phyloP scores from a whole-genome alignment of 2,888 invertebrate species.

The Rhagonycha lutea region DNA sequence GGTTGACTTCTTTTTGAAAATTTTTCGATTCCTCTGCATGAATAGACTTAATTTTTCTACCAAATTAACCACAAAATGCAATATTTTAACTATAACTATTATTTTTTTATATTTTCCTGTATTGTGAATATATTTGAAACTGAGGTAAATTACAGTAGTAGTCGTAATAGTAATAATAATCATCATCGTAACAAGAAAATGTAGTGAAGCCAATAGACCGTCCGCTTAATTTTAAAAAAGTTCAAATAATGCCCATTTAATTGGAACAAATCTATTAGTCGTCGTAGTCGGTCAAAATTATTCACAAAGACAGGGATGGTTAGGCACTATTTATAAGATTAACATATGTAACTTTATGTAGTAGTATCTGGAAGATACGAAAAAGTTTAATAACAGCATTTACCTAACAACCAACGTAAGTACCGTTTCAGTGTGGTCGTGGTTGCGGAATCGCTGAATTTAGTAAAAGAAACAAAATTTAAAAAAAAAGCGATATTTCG shows the following conservation, averaged over 20 bases:
- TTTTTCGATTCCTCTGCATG: constrained; percentile 26
- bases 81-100: constrained; percentile 51
- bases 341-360: constrained; percentile 38
- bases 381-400: constrained; percentile 30
- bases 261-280: background rate
- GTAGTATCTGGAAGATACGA: constrained; percentile 29
- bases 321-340: constrained; percentile 50
- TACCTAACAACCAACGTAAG: constrained; percentile 38
- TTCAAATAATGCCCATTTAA: constrained; percentile 4
- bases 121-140: constrained; percentile 42
- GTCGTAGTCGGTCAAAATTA: constrained; percentile 28
- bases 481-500: constrained; percentile 11
- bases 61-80: constrained; percentile 46
- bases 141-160: constrained; percentile 20
- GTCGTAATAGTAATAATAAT: constrained; percentile 13
- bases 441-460: constrained; percentile 28
- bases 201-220: background rate
- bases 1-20: constrained; percentile 37
- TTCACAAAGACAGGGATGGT: constrained; percentile 40
- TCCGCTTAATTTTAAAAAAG: background rate
- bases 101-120: constrained; percentile 40
- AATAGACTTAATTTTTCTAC: constrained; percentile 41
- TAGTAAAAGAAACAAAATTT: constrained; percentile 7
- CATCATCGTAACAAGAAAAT: background rate
- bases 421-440: constrained; percentile 32